Evolutionary conservation across 2,888 invertebrate species (phyloP).

Genomic region (Acrobasis suavella): DNA sequence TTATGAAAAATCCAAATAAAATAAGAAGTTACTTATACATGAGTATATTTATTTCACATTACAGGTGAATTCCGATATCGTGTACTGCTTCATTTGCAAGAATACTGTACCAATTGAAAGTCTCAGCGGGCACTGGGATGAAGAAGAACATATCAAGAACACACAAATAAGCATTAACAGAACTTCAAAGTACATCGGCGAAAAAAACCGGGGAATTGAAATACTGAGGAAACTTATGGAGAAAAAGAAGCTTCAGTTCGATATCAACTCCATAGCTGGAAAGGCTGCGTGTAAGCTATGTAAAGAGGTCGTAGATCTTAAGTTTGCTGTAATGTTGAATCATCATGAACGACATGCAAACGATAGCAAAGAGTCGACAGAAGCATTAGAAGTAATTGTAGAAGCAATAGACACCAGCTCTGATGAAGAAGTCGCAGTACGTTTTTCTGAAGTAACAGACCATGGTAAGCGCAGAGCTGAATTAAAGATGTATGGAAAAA

Average conservation of each 20-base stretch:
- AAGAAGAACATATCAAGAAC: conserved; percentile 26
- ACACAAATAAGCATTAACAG: background rate
- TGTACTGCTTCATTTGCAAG: conserved; percentile 59
- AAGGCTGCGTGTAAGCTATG: conserved; percentile 50
- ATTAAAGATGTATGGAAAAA: conserved; percentile 49
- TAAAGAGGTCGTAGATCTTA: conserved; percentile 34
- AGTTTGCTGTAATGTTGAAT: conserved; percentile 34
- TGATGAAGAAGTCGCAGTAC: conserved; percentile 29
- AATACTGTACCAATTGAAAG: conserved; percentile 32
- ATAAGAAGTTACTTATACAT: too few species aligned
- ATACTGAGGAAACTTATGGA: conserved; percentile 33
- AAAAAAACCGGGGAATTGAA: background rate
- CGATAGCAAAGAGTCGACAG: background rate
- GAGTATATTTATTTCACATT: too few species aligned
- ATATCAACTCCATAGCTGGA: conserved; percentile 40
- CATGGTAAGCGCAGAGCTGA: conserved; percentile 51
- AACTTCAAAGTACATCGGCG: background rate
- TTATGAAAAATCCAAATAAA: too few species aligned
- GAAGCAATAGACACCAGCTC: conserved; percentile 21
- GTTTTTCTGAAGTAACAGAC: conserved; percentile 35
- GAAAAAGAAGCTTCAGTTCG: conserved; percentile 39
- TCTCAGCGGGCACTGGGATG: conserved; percentile 38
- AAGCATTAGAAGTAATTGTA: background rate
- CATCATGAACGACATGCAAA: conserved; percentile 29
- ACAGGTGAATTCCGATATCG: conserved; percentile 46